These are phyloP conservation scores for Drosophila subsilvestris DNA, from an alignment of 2,888 invertebrate genomes.

Conservation along the genomic window DNA sequence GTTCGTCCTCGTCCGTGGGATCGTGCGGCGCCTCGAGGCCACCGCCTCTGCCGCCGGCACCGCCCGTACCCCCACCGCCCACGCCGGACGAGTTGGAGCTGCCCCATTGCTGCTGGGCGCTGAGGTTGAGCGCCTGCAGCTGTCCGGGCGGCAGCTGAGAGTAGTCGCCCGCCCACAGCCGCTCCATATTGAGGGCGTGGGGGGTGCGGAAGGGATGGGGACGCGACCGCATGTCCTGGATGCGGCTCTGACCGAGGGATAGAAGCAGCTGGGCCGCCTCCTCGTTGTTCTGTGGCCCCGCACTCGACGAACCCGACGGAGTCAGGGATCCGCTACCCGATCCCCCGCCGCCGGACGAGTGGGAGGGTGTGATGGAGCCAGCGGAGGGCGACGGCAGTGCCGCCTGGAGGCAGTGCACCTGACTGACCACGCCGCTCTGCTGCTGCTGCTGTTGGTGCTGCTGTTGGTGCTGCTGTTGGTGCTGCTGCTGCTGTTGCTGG, in stretches of 20 bases:
- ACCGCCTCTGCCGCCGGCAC: conserved; percentile 70
- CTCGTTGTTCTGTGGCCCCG: conserved; percentile 85
- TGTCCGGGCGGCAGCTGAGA: conserved; percentile 93
- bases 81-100: conserved; percentile 70
- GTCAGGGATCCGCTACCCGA: conserved; percentile 13
- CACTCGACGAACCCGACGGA: conserved; percentile 25
- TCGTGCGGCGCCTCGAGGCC: conserved; percentile 81
- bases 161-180: conserved; percentile 94
- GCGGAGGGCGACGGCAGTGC: conserved; percentile 85
- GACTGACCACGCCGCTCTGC: conserved; percentile 18
- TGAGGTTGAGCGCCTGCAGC: conserved; percentile 91
- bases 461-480: conserved; percentile 28
- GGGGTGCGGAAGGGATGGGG: conserved; percentile 85
- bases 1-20: conserved; percentile 91
- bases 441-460: conserved; percentile 64
- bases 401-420: conserved; percentile 74
- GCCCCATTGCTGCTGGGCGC: conserved; percentile 85
- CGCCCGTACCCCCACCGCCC: conserved; percentile 70
- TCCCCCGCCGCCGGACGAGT: conserved; percentile 76
- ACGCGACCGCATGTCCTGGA: conserved; percentile 84
- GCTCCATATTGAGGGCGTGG: conserved; percentile 94
- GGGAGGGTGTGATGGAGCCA: conserved; percentile 82
- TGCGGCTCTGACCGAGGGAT: conserved; percentile 89
- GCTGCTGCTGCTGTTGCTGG: conserved; percentile 49
- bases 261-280: conserved; percentile 89